Percentiles rank a stretch among this genome's conserved stretches.
Conservation (phyloP, 1,140 invertebrate genomes). For the Venturia canescens region DNA sequence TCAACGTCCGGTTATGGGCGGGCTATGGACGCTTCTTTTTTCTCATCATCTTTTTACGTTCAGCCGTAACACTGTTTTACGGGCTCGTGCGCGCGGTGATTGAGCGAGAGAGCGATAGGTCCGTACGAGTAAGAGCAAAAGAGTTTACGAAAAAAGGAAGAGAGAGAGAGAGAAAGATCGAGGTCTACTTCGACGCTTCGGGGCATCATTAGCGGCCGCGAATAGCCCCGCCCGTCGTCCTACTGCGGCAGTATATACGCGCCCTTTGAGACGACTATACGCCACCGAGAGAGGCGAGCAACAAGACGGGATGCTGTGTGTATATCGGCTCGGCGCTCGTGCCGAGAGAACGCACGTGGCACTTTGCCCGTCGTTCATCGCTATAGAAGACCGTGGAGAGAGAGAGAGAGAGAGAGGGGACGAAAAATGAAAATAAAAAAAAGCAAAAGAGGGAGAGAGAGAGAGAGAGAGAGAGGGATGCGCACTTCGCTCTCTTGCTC, state of each 20-base stretch:
- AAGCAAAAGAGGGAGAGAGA: background rate
- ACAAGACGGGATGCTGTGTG: slow-evolving; percentile 14
- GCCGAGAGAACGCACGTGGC: slow-evolving; percentile 43
- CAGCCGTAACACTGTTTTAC: slow-evolving; percentile 48
- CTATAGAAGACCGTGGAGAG: background rate
- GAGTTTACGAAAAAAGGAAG: slow-evolving; percentile 1
- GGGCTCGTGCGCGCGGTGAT: slow-evolving; percentile 9
- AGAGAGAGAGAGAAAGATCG: slow-evolving; percentile 16
- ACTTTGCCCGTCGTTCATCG: slow-evolving; percentile 56
- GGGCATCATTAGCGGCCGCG: slow-evolving; percentile 55
- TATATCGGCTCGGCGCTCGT: slow-evolving; percentile 10
- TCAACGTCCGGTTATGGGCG: slow-evolving; percentile 51
- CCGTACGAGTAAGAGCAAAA: background rate
- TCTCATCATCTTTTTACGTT: slow-evolving; percentile 5
- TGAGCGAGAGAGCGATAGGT: background rate
- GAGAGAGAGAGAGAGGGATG: background rate
- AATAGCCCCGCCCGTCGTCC: slow-evolving; percentile 46
- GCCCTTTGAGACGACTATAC: slow-evolving; percentile 41
- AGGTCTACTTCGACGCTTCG: slow-evolving; percentile 48
- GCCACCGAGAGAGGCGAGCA: slow-evolving; percentile 13
- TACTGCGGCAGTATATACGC: slow-evolving; percentile 28
- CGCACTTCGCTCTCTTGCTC: background rate
- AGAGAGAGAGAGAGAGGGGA: background rate
- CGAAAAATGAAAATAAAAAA: too few species aligned
- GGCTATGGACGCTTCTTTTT: background rate